Base-by-base conservation (phyloP, 1,140 invertebrate genomes). In the Ctenoplectra terminalis region DNA sequence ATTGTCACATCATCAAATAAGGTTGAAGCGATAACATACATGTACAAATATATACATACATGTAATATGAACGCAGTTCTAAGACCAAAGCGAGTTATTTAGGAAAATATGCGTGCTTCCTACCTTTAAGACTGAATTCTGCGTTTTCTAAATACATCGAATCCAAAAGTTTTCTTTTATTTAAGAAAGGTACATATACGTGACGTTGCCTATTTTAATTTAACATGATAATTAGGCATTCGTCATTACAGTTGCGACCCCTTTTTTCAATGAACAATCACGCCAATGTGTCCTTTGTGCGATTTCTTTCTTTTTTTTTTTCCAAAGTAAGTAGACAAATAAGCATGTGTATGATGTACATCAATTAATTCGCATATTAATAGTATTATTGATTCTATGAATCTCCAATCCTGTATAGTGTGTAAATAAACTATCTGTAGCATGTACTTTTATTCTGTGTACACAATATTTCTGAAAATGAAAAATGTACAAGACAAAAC, bases 51-150 rank as follows among this genome's bases (percentile, higher is more conserved):
- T 64, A 61, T 69, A 60, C 31, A 77, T 69, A 78, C 26, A 56
- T 37, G 46, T 83, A 79, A 69, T 46, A 31, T 72, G 31, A 81
- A 54, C 61, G 71, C 63, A 81, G 79, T 83, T 75, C 64, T 48
- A 81, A 81, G 61, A 70, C 72, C 66, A 75, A 81, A 81, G 64
- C 67, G 72, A 81, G 52, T 60, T 75, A 80, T 74, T 73, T 81
- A 64, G 66, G 70, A 74, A 75, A 67, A 76, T 69, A 74, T 56
- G 40, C 73, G 80, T 84, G 82, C 82, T 84, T 84, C 82, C 82
- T 84, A 81, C 50, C 54, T 75, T 67, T 84, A 84, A 84, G 82
- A 84, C 82, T 84, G 82, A 84, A 84, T 73, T 81, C 54, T 76
- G 80, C 72, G 71, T 84, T 84, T 76, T 84, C 52, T 83, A 83